Evolutionary conservation across 2,113 vertebrate species (phyloP), one percentile per base, ranked within the genome.

Genomic region (Etia nguti): DNA sequence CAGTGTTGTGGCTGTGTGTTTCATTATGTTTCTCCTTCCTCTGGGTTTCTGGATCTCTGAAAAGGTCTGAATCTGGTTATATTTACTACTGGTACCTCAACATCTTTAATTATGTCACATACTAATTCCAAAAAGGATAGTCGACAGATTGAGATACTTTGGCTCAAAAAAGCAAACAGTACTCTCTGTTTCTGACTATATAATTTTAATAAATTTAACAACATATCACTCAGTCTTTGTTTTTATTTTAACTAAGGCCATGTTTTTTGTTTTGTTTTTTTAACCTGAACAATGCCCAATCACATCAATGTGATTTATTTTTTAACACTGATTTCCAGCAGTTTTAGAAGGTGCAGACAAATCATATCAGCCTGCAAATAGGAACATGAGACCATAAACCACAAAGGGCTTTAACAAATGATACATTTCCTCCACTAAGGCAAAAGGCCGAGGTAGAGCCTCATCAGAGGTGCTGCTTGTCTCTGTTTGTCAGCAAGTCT

Each of bases 11-110:
- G 41, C 41, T 48, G 68, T 1, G 8, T 46, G 22, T 73, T 73
- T 73, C 41, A 48, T 73, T 48, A 10, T 1, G 0, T 26, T 75
- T 18, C 41, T 29, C 41, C 68, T 29, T 29, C 15, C 0, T 75
- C 22, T 29, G 2, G 9, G 24, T 46, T 48, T 26, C 38, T 75
- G 41, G 41, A 8, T 6, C 41, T 29, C 15, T 48, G 43, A 75
- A 50, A 2, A 75, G 16, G 0, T 75, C 24, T 48, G 15, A 75
- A 48, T 75, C 43, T 50, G 43, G 70, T 77, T 31, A 13, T 12
- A 31, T 77, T 75, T 50, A 46, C 36, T 41, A 68, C 34, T 41
- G 20, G 11, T 68, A 68, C 20, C 36, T 15, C 62, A 70, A 43
- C 0, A 41, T 41, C 12, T 70, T 43, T 24, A 70, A 43, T 70